Evolutionary conservation across 2,113 vertebrate species (phyloP), one percentile per base, ranked within the genome.

Genomic region (Urocitellus parryii): DNA sequence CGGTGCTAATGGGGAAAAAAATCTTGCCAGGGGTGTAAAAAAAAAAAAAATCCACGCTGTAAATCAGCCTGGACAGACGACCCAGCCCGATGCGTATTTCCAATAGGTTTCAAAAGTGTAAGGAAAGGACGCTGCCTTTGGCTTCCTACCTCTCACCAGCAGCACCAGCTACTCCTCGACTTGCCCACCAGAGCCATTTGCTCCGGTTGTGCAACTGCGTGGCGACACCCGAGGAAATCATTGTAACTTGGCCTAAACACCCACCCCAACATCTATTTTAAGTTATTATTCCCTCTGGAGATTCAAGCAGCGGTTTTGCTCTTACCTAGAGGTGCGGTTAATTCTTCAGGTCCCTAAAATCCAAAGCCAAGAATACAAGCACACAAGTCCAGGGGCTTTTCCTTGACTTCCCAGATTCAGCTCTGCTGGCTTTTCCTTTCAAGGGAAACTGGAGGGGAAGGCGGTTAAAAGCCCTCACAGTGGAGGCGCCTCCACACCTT

Each of bases 261-360:
- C 48, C 27, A 12, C 8, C 22, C 70, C 68, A 61, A 13, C 58
- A 8, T 72, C 81, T 78, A 81, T 85, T 85, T 90, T 73, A 97
- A 98, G 96, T 98, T 98, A 65, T 85, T 61, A 11, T 94, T 70
- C 85, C 79, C 67, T 45, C 68, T 48, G 63, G 45, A 42, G 77
- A 87, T 79, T 84, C 96, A 39, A 63, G 53, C 94, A 34, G 14
- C 6, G 24, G 32, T 34, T 18, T 61, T 4, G n/a, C 73, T n/a
- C 98, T 98, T 98, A 98, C 98, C 98, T 98, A 91, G 83, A 29
- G 56, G 86, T 51, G 82, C 92, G 29, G 81, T 58, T 18, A 39
- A 53, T 93, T 77, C 94, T 90, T 88, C 79, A 8, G n/a, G 91
- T 85, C 93, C 89, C 94, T 96, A 88, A 67, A 92, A 96, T 95